phyloP scores from a whole-genome alignment of 1,140 invertebrate species.

The Cherax quadricarinatus region DNA sequence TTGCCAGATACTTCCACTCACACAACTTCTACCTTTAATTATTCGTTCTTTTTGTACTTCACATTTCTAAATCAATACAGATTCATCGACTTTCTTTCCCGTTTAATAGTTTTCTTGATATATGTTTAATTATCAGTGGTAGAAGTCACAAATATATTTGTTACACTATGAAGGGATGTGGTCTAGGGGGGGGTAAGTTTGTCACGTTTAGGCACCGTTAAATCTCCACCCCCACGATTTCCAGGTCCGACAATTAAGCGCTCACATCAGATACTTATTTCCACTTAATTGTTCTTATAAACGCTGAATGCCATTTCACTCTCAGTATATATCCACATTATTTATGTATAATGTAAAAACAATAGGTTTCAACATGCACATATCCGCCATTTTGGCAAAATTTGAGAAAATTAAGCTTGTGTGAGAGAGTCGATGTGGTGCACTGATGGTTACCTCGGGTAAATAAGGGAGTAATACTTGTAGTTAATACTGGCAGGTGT shows the following conservation, averaged over 20 bases:
- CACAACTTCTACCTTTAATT: background rate
- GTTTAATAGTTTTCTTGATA: background rate
- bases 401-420: constrained; percentile 33
- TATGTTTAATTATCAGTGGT: background rate
- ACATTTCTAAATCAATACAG: background rate
- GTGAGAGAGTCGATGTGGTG: background rate
- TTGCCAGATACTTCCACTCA: constrained; percentile 32
- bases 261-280: constrained; percentile 24
- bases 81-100: background rate
- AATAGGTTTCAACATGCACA: background rate
- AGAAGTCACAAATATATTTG: background rate
- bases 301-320: background rate
- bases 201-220: constrained; percentile 25
- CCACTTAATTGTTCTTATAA: background rate
- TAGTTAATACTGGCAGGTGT: background rate
- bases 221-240: constrained; percentile 15
- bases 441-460: background rate
- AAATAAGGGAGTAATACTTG: background rate
- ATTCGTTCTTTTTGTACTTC: background rate
- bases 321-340: background rate
- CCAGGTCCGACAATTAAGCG: constrained; percentile 41
- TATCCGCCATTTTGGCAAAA: constrained; percentile 55
- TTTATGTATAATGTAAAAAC: background rate
- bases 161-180: background rate
- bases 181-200: constrained; percentile 21